A percentile compares a stretch with the other conserved stretches of the same genome.
phyloP scores from a whole-genome alignment of 2,113 vertebrate genomes.

The Chaetodon trifascialis region DNA sequence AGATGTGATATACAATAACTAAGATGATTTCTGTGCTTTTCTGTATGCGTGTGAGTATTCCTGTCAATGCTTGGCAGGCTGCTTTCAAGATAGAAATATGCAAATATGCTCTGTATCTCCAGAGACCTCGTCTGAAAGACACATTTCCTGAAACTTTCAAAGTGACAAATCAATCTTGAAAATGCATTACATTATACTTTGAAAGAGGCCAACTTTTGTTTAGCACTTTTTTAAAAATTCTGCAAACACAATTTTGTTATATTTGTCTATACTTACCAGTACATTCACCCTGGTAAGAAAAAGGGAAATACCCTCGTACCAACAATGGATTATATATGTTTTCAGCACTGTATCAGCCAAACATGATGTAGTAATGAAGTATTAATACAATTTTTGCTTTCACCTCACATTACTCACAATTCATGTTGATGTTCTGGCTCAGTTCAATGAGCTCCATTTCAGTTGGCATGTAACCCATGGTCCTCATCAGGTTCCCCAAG shows the following conservation, averaged over 20 bases:
- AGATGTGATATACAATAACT: neutral
- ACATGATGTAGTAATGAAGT: neutral
- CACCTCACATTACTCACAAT: conserved; percentile 84
- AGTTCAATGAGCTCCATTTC: conserved; percentile 98
- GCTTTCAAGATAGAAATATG: neutral
- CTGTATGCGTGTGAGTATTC: neutral
- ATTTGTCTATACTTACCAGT: neutral
- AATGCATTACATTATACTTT: neutral
- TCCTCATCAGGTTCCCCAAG: conserved; percentile 97
- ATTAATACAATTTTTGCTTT: neutral
- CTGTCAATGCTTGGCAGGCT: neutral
- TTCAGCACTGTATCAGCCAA: neutral
- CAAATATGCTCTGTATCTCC: neutral
- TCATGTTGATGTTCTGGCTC: conserved; percentile 98
- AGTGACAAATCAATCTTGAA: neutral
- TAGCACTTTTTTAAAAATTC: too few species aligned
- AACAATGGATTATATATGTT: neutral
- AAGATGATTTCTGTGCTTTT: neutral
- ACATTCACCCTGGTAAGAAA: neutral
- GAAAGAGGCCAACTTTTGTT: too few species aligned
- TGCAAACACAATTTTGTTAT: too few species aligned
- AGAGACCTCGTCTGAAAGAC: neutral
- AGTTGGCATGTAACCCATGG: conserved; percentile 99
- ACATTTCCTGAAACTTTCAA: conserved; percentile 26
- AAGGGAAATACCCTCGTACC: neutral